phyloP scores from a whole-genome alignment of 1,140 invertebrate species.

The Pygmarrhopalites habei region DNA sequence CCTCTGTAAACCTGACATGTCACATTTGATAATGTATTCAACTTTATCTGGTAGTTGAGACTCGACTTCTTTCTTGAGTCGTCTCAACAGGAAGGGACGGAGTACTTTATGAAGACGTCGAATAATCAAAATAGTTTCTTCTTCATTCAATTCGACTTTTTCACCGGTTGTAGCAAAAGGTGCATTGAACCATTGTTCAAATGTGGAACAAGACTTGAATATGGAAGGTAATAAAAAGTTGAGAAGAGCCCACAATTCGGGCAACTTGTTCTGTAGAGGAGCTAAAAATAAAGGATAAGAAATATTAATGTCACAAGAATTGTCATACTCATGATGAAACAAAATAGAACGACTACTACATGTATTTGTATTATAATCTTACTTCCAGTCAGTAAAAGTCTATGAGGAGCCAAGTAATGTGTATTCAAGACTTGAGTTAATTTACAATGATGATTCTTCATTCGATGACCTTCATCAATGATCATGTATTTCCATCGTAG shows the following conservation, averaged over 20 bases:
- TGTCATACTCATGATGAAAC: no score
- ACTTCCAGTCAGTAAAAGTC: constrained; percentile 60
- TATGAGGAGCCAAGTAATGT: constrained; percentile 58
- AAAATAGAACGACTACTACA: no score
- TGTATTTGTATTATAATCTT: no score
- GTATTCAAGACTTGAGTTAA: constrained; percentile 61
- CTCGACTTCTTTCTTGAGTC: constrained; percentile 66
- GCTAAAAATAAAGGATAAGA: no score
- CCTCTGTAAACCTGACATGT: constrained; percentile 60
- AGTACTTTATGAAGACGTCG: constrained; percentile 64
- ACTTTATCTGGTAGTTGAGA: constrained; percentile 64
- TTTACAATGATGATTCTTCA: constrained; percentile 71
- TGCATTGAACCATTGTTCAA: constrained; percentile 55
- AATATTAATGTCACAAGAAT: no score
- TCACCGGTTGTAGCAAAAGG: constrained; percentile 57
- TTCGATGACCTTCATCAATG: constrained; percentile 65
- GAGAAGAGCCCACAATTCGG: constrained; percentile 61
- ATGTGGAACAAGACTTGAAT: constrained; percentile 61
- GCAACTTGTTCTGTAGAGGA: constrained; percentile 60
- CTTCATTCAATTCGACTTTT: constrained; percentile 60
- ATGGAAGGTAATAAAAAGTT: constrained; percentile 65
- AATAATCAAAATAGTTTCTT: constrained; percentile 67
- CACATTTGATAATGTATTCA: constrained; percentile 66
- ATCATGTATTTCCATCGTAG: constrained; percentile 67
- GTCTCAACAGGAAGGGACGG: constrained; percentile 57